These are phyloP conservation scores for Enteromius paludinosus DNA, from an alignment of 2,797 vertebrate species.

Conservation along the genomic window DNA sequence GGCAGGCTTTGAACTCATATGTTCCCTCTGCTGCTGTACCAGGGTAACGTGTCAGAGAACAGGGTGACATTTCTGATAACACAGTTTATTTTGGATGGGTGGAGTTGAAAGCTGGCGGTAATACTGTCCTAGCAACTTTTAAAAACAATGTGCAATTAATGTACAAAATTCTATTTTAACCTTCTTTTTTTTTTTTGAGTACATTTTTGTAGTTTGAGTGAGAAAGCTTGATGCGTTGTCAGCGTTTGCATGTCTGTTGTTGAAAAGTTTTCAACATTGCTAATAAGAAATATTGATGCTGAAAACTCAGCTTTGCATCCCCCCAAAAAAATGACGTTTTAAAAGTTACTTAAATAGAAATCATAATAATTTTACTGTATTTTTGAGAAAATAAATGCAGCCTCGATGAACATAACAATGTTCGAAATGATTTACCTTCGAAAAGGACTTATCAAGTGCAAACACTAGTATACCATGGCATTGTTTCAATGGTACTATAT, in stretches of 20 bases:
- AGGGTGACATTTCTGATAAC: slow-evolving; percentile 20
- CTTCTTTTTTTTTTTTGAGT: background rate
- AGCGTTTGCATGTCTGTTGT: background rate
- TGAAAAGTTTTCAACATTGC: background rate
- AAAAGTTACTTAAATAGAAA: background rate
- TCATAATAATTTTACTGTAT: background rate
- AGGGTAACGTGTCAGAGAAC: background rate
- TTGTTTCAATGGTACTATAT: background rate
- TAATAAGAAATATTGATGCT: background rate
- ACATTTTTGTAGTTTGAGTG: background rate
- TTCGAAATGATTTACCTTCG: background rate
- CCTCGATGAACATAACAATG: background rate
- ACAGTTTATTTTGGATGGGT: background rate
- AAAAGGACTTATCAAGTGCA: background rate
- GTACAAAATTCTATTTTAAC: background rate
- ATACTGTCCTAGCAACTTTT: background rate
- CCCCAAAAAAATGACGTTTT: background rate
- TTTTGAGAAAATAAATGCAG: background rate
- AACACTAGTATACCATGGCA: background rate
- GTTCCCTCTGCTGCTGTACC: background rate
- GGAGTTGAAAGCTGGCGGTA: background rate
- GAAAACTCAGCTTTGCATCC: background rate
- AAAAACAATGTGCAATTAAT: background rate
- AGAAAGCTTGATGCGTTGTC: background rate
- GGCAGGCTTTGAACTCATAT: background rate